Evolutionary conservation across 2,113 vertebrate species (phyloP).

Genomic region (Colius striatus): DNA sequence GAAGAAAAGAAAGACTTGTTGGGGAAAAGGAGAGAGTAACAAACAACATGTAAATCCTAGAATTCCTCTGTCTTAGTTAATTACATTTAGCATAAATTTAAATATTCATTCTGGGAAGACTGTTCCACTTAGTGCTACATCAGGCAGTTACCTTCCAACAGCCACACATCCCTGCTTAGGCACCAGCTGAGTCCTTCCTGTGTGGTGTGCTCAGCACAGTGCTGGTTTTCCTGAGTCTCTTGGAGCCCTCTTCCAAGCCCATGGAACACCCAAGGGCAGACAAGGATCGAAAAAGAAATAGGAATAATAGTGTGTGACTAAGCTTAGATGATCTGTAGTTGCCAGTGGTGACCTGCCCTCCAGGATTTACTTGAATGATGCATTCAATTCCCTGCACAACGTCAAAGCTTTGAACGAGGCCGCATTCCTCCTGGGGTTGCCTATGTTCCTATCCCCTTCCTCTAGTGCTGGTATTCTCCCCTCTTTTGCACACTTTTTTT

Average conservation of each 20-base stretch:
- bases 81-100: background rate
- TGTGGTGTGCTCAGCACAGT: background rate
- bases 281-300: background rate
- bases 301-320: accelerated
- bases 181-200: background rate
- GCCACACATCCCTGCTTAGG: no score
- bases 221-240: background rate
- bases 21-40: background rate
- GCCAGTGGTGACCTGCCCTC: background rate
- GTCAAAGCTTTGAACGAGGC: background rate
- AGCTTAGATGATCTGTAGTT: background rate
- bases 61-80: background rate
- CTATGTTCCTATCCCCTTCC: background rate
- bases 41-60: background rate
- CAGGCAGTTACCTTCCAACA: background rate
- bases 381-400: background rate
- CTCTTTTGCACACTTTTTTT: background rate
- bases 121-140: background rate
- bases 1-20: background rate
- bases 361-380: background rate
- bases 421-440: background rate
- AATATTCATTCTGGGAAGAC: background rate
- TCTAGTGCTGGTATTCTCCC: accelerated
- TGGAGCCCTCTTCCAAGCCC: background rate
- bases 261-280: accelerated